Conservation (phyloP, 2,797 vertebrate species). For the Phaenicophaeus curvirostris region DNA sequence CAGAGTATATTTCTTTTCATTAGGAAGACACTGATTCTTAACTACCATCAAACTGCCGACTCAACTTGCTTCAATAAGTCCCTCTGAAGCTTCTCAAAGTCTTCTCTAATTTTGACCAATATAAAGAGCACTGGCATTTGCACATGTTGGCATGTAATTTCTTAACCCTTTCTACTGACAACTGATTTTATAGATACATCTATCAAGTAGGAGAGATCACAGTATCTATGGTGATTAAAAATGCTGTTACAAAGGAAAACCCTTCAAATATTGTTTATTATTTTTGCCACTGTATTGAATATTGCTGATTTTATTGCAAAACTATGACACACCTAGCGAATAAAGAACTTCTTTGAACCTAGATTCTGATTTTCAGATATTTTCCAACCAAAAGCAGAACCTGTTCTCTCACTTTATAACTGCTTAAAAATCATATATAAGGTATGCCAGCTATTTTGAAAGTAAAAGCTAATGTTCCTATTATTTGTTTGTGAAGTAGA, state of each 20-base stretch:
- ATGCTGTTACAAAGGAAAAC: background rate
- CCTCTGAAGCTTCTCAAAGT: constrained; percentile 56
- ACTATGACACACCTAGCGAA: background rate
- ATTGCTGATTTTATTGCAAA: background rate
- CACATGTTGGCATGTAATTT: background rate
- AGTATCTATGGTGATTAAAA: background rate
- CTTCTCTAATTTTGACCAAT: constrained; percentile 47
- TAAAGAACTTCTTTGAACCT: background rate
- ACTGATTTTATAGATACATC: background rate
- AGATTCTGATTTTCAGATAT: background rate
- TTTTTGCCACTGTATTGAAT: background rate
- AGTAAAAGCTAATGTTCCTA: background rate
- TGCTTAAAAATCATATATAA: background rate
- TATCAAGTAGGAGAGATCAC: background rate
- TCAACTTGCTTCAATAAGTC: constrained; percentile 47
- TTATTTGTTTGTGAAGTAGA: background rate
- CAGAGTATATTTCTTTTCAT: constrained; percentile 65
- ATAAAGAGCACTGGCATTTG: background rate
- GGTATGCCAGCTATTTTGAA: background rate
- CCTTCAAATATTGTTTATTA: background rate
- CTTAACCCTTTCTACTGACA: constrained; percentile 8
- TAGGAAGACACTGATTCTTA: constrained; percentile 47
- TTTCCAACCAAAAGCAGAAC: background rate
- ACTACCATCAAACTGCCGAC: constrained; percentile 33
- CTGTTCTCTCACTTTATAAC: background rate